Base-by-base conservation (phyloP, 35 echinoderm and acorn worm genomes). In the Eucidaris tribuloides region DNA sequence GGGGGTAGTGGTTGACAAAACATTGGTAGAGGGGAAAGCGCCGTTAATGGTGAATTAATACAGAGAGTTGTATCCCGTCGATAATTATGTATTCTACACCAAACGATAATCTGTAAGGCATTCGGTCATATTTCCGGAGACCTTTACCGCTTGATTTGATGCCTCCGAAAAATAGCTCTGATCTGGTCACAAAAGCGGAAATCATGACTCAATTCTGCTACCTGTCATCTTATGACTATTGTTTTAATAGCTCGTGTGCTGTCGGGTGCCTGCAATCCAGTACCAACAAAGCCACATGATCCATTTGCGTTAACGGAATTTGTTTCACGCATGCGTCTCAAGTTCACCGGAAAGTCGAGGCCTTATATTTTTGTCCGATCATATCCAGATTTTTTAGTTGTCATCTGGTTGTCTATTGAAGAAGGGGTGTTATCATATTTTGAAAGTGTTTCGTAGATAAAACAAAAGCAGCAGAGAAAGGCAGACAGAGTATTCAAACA, bases 181-280 rank as follows among this genome's bases (percentile, higher is more conserved):
- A 36, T 74, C 68, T 42, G 11, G n/a, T n/a, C 68, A 42, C 30
- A 44, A 42, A 1, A 74, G 35, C 68, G 68, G 68, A 74, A 74
- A 36, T 7, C 44, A 7, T 74, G 68, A 74, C 34, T 74, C 68
- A 74, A 24, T 20, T 74, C 68, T 74, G 68, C 35, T 17, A 74
- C 44, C 68, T 33, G n/a, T 52, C 7, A 40, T 74, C 68, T 41
- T 33, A 36, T 44, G 37, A 74, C 41, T 40, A 74, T 35, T 74
- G 68, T 74, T 74, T 74, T 74, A 22, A 41, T 74, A 40, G 37
- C n/a, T 9, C 38, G 19, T 74, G 29, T 18, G 36, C 18, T 11
- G 9, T 52, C 9, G 48, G 9, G 48, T 9, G 9, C 48, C n/a
- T 52, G 9, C 48, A 52, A n/a, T n/a, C n/a, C n/a, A n/a, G n/a